Conservation (phyloP, 2,113 vertebrate genomes). For the Numenius arquata region DNA sequence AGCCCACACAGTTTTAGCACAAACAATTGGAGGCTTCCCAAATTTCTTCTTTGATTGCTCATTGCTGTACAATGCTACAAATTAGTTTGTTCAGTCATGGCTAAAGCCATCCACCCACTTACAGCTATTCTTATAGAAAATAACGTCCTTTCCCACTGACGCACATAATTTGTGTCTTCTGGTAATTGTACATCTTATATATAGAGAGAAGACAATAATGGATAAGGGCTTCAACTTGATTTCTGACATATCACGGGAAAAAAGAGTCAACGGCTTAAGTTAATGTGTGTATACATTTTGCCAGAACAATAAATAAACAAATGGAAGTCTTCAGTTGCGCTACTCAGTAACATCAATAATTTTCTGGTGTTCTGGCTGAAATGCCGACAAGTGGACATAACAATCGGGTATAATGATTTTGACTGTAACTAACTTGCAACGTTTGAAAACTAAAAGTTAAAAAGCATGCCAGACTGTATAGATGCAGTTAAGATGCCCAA, state of each 20-base stretch:
- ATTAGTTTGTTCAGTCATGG: slow-evolving; percentile 39
- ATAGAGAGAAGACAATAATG: background rate
- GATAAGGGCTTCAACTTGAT: background rate
- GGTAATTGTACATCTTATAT: slow-evolving; percentile 8
- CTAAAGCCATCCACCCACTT: slow-evolving; percentile 36
- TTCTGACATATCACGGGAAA: background rate
- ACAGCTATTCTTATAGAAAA: slow-evolving; percentile 43
- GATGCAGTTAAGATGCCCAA: background rate
- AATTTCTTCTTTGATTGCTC: background rate
- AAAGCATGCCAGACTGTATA: background rate
- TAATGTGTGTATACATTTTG: background rate
- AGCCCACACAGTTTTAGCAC: slow-evolving; percentile 7
- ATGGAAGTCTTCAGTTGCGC: background rate
- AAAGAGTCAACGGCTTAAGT: background rate
- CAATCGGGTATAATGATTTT: background rate
- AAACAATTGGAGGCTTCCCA: slow-evolving; percentile 13
- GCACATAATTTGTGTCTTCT: background rate
- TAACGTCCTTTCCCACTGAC: background rate
- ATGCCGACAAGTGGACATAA: background rate
- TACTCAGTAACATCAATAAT: background rate
- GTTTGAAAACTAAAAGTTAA: background rate
- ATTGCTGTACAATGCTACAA: background rate
- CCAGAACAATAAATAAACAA: background rate
- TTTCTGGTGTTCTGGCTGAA: background rate
- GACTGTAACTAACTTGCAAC: background rate